These are phyloP conservation scores for Toxonevra muliebris DNA, from an alignment of 2,888 invertebrate genomes.

Conservation along the genomic window DNA sequence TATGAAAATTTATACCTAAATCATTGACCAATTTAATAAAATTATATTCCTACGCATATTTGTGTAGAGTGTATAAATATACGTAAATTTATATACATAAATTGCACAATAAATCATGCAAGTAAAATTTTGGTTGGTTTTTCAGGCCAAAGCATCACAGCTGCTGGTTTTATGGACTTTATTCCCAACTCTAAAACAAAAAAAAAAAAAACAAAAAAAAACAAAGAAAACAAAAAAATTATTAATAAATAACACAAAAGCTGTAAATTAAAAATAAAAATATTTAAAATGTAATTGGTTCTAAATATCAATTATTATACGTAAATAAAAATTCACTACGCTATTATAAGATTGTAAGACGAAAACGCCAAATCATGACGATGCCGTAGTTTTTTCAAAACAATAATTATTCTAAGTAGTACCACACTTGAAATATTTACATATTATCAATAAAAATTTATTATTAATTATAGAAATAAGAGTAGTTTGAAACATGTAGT, in stretches of 20 bases:
- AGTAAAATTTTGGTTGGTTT: conserved; percentile 33
- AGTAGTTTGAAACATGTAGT: no score
- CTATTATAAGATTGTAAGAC: conserved; percentile 43
- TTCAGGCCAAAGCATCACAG: not conserved
- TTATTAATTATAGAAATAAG: no score
- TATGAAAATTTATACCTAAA: conserved; percentile 14
- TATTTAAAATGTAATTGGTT: not conserved
- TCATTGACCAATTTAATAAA: conserved; percentile 12
- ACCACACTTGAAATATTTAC: no score
- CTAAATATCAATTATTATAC: not conserved
- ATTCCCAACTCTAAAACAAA: conserved; percentile 32
- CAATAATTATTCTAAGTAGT: no score
- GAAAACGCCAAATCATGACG: conserved; percentile 47
- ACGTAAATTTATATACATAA: no score
- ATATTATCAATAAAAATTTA: no score
- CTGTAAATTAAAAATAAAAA: not conserved
- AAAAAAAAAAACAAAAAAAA: conserved; percentile 3
- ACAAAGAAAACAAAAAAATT: conserved; percentile 2
- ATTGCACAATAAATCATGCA: conserved; percentile 16
- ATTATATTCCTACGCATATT: conserved; percentile 16
- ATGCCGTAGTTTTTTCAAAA: not conserved
- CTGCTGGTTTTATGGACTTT: conserved; percentile 34
- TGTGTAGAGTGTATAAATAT: conserved; percentile 16
- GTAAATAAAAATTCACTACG: conserved; percentile 6
- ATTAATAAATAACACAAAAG: not conserved